Evolutionary conservation across 2,888 invertebrate species (phyloP).

Genomic region (Hipparchia sbordonii): DNA sequence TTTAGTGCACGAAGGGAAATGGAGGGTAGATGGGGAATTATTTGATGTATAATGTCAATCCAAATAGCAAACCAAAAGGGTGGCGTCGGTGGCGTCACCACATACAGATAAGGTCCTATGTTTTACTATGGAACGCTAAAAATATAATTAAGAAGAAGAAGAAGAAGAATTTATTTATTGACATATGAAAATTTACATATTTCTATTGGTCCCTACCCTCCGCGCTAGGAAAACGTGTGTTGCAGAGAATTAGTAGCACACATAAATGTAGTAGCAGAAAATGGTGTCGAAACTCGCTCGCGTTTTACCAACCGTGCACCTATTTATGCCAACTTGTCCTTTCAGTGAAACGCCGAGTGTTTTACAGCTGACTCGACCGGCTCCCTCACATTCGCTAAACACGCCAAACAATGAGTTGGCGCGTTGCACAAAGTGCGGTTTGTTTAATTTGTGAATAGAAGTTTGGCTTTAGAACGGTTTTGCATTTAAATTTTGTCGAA

Average conservation of each 20-base stretch:
- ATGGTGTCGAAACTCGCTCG: neutral
- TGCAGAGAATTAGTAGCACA: neutral
- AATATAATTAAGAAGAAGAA: no score
- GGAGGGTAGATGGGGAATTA: no score
- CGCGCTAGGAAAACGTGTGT: no score
- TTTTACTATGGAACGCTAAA: no score
- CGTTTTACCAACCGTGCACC: neutral
- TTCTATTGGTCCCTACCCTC: no score
- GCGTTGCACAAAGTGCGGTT: neutral
- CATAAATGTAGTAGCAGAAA: neutral
- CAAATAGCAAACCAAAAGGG: no score
- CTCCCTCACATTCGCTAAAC: neutral
- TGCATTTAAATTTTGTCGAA: constrained; percentile 7
- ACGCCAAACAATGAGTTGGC: neutral
- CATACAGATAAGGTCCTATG: no score
- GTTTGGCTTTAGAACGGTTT: neutral
- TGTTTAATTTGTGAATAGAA: neutral
- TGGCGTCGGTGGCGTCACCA: no score
- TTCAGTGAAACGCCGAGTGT: neutral
- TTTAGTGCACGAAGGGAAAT: no score
- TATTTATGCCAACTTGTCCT: neutral
- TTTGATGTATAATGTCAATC: no score
- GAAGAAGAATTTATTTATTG: no score
- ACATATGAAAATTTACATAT: no score
- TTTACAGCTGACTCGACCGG: neutral